Evolutionary conservation across 2,797 vertebrate species (phyloP).

Genomic region (Syncerus caffer): DNA sequence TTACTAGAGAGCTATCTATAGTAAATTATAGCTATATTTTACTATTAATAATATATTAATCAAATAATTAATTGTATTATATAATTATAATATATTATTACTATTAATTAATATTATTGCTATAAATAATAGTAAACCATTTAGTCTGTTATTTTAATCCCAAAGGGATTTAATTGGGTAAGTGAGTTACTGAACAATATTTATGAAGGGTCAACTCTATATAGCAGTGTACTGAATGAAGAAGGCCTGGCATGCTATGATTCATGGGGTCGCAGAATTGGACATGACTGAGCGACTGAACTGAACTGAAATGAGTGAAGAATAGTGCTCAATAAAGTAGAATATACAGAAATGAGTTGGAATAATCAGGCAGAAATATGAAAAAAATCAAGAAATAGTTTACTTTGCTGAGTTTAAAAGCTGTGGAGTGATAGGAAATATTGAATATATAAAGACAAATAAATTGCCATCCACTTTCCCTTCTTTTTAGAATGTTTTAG

Average conservation of each 20-base stretch:
- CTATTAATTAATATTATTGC: not conserved
- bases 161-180: not conserved
- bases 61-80: not conserved
- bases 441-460: not conserved
- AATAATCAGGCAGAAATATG: not conserved
- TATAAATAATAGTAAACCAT: not conserved
- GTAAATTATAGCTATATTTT: not conserved
- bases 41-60: not conserved
- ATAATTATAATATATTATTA: not conserved
- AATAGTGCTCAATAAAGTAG: not conserved
- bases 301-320: not conserved
- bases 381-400: not conserved
- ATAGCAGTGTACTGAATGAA: accelerated
- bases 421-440: not conserved
- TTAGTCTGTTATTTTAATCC: not conserved
- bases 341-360: not conserved
- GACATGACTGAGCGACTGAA: too few species aligned
- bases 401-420: not conserved
- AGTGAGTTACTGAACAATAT: not conserved
- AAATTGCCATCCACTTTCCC: not conserved
- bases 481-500: not conserved
- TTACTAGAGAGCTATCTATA: not conserved
- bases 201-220: not conserved
- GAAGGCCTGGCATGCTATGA: not conserved
- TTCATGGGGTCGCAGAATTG: too few species aligned